Conservation (phyloP, 2,113 vertebrate genomes). For the Erinaceus europaeus region DNA sequence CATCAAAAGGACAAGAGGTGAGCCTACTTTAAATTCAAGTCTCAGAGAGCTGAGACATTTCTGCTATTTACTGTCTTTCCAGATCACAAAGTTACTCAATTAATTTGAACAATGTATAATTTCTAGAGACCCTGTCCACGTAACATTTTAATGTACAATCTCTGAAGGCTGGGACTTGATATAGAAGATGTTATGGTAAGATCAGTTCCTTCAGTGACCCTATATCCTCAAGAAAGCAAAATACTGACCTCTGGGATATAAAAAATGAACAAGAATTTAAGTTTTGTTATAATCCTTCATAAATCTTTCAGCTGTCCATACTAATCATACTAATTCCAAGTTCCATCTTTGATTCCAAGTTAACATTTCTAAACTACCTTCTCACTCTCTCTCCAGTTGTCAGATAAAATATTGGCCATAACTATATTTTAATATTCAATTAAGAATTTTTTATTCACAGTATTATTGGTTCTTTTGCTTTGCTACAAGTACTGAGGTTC, state of each 20-base stretch:
- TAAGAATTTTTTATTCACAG: constrained; percentile 21
- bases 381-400: constrained; percentile 8
- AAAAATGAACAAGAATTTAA: constrained; percentile 29
- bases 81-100: constrained; percentile 67
- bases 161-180: constrained; percentile 6
- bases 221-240: constrained; percentile 7
- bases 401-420: neutral
- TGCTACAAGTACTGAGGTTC: neutral
- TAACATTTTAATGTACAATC: neutral
- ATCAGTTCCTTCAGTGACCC: neutral
- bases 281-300: neutral
- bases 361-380: constrained; percentile 14
- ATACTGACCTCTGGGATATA: neutral
- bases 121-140: constrained; percentile 51
- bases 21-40: constrained; percentile 67
- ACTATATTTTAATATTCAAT: constrained; percentile 42
- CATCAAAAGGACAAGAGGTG: constrained; percentile 72
- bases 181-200: neutral
- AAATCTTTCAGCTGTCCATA: neutral
- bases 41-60: constrained; percentile 61
- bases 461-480: constrained; percentile 2
- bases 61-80: constrained; percentile 61
- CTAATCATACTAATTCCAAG: neutral
- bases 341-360: constrained; percentile 24
- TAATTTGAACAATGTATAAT: constrained; percentile 60